A percentile compares a stretch with the other conserved stretches of the same genome.
Evolutionary conservation across 2,888 invertebrate genomes (phyloP).

Genomic region (Thymelicus acteon): DNA sequence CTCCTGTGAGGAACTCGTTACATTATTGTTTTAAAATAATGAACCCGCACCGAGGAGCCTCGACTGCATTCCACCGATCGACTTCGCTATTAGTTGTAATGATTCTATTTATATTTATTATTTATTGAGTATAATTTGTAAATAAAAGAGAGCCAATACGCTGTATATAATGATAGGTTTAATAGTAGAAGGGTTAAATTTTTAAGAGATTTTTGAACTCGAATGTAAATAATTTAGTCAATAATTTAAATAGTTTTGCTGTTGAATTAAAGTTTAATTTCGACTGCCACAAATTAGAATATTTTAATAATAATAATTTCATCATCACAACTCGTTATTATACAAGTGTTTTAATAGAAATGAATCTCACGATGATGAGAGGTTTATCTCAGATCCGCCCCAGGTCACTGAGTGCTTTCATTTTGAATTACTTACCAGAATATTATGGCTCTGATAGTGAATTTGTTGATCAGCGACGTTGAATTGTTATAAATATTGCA

Average conservation of each 20-base stretch:
- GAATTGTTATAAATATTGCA: constrained; percentile 1
- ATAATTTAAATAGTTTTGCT: neutral
- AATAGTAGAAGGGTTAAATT: neutral
- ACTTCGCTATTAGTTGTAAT: constrained; percentile 51
- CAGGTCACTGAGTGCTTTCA: neutral
- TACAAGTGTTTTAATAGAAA: too few relatives aligned
- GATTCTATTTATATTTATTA: constrained; percentile 65
- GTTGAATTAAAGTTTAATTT: neutral
- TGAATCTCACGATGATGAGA: too few relatives aligned
- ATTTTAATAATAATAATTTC: neutral
- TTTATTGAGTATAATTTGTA: constrained; percentile 73
- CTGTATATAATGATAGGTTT: constrained; percentile 67
- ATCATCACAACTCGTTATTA: neutral
- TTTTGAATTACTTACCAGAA: neutral
- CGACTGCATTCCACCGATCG: constrained; percentile 67
- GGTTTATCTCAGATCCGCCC: too few relatives aligned
- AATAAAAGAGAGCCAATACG: constrained; percentile 58
- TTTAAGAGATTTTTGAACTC: constrained; percentile 6
- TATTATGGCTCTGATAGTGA: neutral
- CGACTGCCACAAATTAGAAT: neutral
- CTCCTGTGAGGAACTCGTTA: neutral
- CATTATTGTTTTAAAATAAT: constrained; percentile 12
- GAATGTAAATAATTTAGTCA: constrained; percentile 42
- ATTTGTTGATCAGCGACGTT: neutral
- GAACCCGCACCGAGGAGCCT: constrained; percentile 3